These are phyloP conservation scores for Spilogale gracilis DNA, from an alignment of 2,113 vertebrate species.

Conservation along the genomic window DNA sequence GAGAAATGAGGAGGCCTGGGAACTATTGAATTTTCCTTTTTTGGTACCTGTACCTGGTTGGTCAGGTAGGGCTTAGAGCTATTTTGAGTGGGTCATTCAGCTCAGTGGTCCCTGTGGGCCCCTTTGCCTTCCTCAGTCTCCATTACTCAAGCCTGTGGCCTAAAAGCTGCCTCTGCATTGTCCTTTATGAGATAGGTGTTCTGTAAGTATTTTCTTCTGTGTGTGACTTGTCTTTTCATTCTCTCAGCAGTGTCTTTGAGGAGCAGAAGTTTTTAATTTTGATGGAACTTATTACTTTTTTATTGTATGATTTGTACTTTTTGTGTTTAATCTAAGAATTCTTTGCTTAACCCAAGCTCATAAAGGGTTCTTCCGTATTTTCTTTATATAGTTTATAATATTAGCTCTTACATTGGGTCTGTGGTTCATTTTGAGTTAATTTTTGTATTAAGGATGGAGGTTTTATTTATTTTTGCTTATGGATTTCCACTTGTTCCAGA, in stretches of 20 bases:
- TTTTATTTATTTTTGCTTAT: background rate
- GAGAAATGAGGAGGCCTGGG: background rate
- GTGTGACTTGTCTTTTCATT: background rate
- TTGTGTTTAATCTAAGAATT: conserved; percentile 34
- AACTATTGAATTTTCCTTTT: background rate
- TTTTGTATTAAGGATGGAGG: background rate
- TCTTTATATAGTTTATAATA: background rate
- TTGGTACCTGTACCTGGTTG: background rate
- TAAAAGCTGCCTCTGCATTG: background rate
- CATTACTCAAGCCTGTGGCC: background rate
- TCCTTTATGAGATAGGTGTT: background rate
- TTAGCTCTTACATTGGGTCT: background rate
- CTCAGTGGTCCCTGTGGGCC: background rate
- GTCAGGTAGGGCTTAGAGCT: background rate
- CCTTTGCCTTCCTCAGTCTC: background rate
- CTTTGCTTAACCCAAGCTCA: background rate
- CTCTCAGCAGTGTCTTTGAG: background rate
- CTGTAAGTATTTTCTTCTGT: conserved; percentile 27
- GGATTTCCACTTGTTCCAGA: background rate
- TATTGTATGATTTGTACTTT: background rate
- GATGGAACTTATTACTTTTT: background rate
- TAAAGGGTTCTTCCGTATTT: background rate
- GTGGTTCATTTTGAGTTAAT: conserved; percentile 2
- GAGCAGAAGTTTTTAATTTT: conserved; percentile 7
- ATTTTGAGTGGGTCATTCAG: background rate